Percentiles rank a stretch among this genome's conserved stretches.
phyloP scores from a whole-genome alignment of 2,797 vertebrate genomes.

The Tachyglossus aculeatus region DNA sequence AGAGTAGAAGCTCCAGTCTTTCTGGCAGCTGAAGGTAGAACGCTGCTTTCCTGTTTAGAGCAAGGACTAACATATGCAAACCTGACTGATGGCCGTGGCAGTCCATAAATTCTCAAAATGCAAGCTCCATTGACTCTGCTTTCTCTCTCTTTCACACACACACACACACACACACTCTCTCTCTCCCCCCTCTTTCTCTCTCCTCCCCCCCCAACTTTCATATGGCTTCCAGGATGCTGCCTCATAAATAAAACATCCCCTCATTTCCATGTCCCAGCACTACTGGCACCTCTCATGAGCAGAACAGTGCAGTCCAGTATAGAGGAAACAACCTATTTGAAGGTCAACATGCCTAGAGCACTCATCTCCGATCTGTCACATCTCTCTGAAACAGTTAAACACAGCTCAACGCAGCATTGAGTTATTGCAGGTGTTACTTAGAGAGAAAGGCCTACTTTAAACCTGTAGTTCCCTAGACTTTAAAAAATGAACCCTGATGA shows the following conservation, averaged over 20 bases:
- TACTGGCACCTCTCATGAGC: slow-evolving; percentile 18
- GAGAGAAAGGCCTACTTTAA: neutral
- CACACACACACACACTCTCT: too few relatives aligned
- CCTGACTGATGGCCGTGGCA: neutral
- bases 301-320: neutral
- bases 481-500: too few relatives aligned
- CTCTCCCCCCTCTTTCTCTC: neutral
- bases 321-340: slow-evolving; percentile 30
- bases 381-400: neutral
- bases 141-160: neutral
- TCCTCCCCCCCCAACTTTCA: too few relatives aligned
- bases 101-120: slow-evolving; percentile 6
- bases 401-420: neutral
- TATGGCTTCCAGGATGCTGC: slow-evolving; percentile 17
- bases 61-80: neutral
- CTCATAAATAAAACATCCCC: slow-evolving; percentile 49
- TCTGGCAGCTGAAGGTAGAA: neutral
- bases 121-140: slow-evolving; percentile 27
- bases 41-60: neutral
- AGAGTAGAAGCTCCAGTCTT: neutral
- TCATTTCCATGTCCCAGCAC: neutral
- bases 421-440: neutral
- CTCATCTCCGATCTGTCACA: neutral
- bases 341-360: slow-evolving; percentile 16
- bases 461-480: neutral